Evolutionary conservation across 1,140 invertebrate species (phyloP).

Genomic region (Sycophila sp.): DNA sequence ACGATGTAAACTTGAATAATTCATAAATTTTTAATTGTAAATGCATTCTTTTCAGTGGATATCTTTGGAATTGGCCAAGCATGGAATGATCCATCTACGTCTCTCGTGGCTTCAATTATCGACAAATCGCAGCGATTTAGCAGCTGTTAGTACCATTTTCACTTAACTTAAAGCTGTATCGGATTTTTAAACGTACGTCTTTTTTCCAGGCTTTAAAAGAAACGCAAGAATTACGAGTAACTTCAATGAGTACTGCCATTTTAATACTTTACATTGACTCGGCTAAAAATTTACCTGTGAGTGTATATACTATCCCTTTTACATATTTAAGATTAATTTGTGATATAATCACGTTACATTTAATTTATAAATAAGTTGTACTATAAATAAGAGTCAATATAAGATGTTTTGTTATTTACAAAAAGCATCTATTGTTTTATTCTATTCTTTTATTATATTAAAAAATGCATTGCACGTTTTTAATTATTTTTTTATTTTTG

Average conservation of each 20-base stretch:
- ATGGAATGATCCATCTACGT: conserved; percentile 89
- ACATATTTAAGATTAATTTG: too few relatives aligned
- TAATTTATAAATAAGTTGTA: conserved; percentile 5
- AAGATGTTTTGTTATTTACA: too few relatives aligned
- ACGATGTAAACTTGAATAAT: too few relatives aligned
- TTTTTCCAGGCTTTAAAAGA: conserved; percentile 74
- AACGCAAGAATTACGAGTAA: conserved; percentile 79
- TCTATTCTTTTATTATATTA: too few relatives aligned
- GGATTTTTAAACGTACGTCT: background rate
- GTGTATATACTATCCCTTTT: too few relatives aligned
- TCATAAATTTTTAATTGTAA: background rate
- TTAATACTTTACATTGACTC: conserved; percentile 90
- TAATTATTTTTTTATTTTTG: conserved; percentile 27
- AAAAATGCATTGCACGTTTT: background rate
- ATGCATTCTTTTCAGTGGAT: conserved; percentile 79
- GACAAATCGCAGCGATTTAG: conserved; percentile 76
- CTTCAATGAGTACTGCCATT: conserved; percentile 79
- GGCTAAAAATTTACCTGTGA: conserved; percentile 88
- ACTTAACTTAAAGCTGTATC: background rate
- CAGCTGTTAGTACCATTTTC: conserved; percentile 72
- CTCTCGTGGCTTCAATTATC: conserved; percentile 88
- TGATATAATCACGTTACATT: too few relatives aligned
- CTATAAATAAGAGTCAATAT: too few relatives aligned
- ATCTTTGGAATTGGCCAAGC: conserved; percentile 91
- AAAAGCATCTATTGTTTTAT: too few relatives aligned